Percentiles rank a stretch among this genome's conserved stretches.
phyloP scores from a whole-genome alignment of 2,113 vertebrate species.

The Phrynocephalus versicolor region DNA sequence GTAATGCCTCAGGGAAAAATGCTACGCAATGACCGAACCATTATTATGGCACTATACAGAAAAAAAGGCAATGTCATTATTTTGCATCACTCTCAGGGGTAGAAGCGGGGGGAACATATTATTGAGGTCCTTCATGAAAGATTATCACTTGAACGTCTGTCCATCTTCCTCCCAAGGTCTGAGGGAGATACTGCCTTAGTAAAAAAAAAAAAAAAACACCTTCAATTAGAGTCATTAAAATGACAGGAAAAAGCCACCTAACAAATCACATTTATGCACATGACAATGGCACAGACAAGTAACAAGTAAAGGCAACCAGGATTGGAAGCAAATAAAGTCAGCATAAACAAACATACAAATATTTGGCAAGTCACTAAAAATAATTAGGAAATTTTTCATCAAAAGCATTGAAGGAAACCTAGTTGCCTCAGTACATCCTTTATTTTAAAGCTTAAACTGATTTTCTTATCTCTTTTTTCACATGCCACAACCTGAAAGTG shows the following conservation, averaged over 20 bases:
- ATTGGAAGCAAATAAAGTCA: neutral
- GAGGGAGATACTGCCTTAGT: too few relatives aligned
- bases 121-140: too few relatives aligned
- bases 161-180: neutral
- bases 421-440: too few relatives aligned
- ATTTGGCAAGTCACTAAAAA: too few relatives aligned
- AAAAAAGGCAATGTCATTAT: neutral
- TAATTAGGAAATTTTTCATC: too few relatives aligned
- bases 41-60: neutral
- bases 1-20: neutral
- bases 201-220: too few relatives aligned
- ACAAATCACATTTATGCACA: neutral
- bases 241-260: neutral
- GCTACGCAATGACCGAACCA: neutral
- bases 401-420: too few relatives aligned
- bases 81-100: neutral
- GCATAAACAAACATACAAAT: neutral
- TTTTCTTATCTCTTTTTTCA: too few relatives aligned
- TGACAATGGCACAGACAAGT: too few relatives aligned
- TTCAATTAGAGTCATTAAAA: neutral
- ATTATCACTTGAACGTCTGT: too few relatives aligned
- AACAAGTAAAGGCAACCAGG: neutral
- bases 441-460: neutral
- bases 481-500: too few relatives aligned
- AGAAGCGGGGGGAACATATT: neutral